These are phyloP conservation scores for Mystacides longicornis DNA, from an alignment of 2,888 invertebrate species.

Conservation along the genomic window DNA sequence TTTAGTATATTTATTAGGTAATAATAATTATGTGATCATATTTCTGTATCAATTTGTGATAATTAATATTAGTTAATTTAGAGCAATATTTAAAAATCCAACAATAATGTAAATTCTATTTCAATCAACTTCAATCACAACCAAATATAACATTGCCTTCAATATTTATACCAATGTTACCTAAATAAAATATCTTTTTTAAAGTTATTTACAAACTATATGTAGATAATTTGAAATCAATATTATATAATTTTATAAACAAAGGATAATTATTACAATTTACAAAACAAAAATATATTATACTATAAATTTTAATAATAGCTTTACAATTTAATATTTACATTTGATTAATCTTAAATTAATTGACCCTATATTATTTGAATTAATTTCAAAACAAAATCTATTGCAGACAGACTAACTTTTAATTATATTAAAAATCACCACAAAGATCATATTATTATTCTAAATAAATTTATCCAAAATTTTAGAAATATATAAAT, in stretches of 20 bases:
- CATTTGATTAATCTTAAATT: constrained; percentile 3
- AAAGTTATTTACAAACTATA: neutral
- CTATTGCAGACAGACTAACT: neutral
- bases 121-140: too few species aligned
- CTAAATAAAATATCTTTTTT: neutral
- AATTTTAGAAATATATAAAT: too few species aligned
- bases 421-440: neutral
- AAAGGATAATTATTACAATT: neutral
- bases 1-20: too few species aligned
- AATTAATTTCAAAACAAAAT: neutral
- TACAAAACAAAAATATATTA: neutral
- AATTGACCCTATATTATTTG: neutral
- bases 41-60: too few species aligned
- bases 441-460: neutral
- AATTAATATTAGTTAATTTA: too few species aligned
- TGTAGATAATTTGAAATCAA: neutral
- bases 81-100: too few species aligned
- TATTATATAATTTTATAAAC: neutral
- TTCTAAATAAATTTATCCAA: too few species aligned
- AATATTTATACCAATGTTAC: neutral
- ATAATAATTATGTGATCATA: too few species aligned
- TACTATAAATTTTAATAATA: neutral
- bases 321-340: constrained; percentile 4
- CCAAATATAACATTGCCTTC: neutral
- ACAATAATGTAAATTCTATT: too few species aligned